These are phyloP conservation scores for Phyllostomus discolor DNA, from an alignment of 2,113 vertebrate genomes.

Conservation along the genomic window DNA sequence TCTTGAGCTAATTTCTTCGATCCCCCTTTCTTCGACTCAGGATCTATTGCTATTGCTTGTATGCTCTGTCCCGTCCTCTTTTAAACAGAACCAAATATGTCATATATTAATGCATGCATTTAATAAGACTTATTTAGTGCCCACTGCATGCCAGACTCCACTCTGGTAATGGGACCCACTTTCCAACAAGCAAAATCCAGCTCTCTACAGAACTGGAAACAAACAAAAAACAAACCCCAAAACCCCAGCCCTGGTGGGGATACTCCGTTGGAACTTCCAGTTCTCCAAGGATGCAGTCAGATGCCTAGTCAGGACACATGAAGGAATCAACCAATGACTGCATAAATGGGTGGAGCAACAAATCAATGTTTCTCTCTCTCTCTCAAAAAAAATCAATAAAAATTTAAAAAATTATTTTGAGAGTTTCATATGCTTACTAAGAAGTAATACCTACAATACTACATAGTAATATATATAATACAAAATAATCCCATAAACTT, in stretches of 20 bases:
- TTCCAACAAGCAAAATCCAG: background rate
- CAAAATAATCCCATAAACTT: background rate
- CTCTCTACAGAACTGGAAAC: background rate
- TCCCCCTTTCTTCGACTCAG: background rate
- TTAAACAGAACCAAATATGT: background rate
- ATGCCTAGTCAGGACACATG: no score
- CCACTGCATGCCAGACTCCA: background rate
- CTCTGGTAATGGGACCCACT: background rate
- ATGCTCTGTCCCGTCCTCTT: background rate
- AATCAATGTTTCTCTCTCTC: no score
- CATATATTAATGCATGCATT: background rate
- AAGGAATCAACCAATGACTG: no score
- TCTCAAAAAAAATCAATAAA: background rate
- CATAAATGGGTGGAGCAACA: no score
- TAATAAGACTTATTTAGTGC: background rate
- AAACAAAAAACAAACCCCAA: background rate
- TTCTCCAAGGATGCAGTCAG: no score
- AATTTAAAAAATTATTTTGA: background rate
- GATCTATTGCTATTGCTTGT: background rate
- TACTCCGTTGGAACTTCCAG: no score
- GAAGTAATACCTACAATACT: background rate
- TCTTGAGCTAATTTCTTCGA: background rate
- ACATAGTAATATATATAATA: background rate
- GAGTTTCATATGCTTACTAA: background rate
- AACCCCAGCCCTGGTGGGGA: no score